Evolutionary conservation across 1,140 invertebrate species (phyloP).

Genomic region (Nasonia giraulti): DNA sequence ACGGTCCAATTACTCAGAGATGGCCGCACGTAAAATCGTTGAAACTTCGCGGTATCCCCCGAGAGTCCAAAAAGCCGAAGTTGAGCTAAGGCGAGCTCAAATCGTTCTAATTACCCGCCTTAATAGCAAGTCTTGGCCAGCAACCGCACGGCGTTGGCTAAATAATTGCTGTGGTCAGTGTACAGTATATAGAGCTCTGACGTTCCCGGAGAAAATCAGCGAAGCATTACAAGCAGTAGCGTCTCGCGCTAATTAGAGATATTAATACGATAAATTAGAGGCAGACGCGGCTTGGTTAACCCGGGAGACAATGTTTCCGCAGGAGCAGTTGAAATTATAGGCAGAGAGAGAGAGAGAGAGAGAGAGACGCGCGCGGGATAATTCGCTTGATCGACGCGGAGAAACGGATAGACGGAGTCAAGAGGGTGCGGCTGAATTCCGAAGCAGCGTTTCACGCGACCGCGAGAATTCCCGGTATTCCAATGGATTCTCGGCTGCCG

Average conservation of each 20-base stretch:
- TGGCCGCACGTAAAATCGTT: not conserved
- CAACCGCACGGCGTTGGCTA: not conserved
- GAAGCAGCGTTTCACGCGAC: not conserved
- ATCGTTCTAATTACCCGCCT: slow-evolving; percentile 20
- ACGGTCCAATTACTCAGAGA: not conserved
- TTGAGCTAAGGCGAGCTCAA: not conserved
- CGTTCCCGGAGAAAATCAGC: not conserved
- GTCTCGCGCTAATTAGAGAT: slow-evolving; percentile 13
- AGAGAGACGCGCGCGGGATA: not conserved
- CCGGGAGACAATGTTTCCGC: not conserved
- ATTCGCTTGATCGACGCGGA: not conserved
- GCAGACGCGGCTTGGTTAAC: not conserved
- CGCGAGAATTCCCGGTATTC: slow-evolving; percentile 27
- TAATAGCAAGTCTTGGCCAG: not conserved
- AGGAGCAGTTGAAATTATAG: not conserved
- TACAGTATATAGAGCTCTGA: not conserved
- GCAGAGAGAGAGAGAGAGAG: not conserved
- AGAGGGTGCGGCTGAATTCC: not conserved
- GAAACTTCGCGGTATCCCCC: not conserved
- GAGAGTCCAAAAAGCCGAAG: slow-evolving; percentile 5
- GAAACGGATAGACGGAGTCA: too few species aligned
- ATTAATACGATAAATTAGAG: slow-evolving; percentile 26
- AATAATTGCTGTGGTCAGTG: not conserved
- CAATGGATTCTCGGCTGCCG: slow-evolving; percentile 2
- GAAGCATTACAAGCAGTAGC: not conserved